Evolutionary conservation across 2,888 invertebrate species (phyloP).

Genomic region (Apocheima hispidaria): DNA sequence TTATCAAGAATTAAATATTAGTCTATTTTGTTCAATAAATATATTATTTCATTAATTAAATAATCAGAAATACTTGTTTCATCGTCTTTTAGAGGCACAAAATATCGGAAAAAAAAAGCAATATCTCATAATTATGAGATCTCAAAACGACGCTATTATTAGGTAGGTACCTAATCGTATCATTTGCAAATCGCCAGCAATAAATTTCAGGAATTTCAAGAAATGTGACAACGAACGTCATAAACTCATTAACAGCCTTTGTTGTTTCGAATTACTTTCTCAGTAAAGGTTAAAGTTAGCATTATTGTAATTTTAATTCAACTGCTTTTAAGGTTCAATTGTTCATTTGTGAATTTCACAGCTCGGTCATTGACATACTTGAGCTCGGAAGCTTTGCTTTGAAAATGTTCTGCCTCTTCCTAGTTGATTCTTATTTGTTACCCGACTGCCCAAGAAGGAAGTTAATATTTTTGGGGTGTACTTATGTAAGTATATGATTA

Average conservation of each 20-base stretch:
- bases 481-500: no score
- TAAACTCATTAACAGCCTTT: conserved; percentile 8
- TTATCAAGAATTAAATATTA: no score
- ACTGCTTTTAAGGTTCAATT: conserved; percentile 13
- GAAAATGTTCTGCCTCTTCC: conserved; percentile 15
- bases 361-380: conserved; percentile 21
- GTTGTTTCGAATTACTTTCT: conserved; percentile 11
- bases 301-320: not conserved
- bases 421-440: conserved; percentile 1
- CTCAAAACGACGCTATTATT: no score
- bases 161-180: no score
- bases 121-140: no score
- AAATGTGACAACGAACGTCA: not conserved
- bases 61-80: no score
- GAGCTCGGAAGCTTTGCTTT: conserved; percentile 14
- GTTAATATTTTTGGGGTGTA: no score
- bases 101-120: no score
- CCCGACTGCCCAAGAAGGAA: no score
- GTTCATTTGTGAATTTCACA: conserved; percentile 21
- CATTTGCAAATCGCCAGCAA: not conserved
- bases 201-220: not conserved
- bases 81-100: no score
- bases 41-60: no score
- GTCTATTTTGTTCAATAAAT: no score
- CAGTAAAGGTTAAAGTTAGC: conserved; percentile 4